Conservation (phyloP, 2,888 invertebrate species). For the Omphaloscelis lunosa region DNA sequence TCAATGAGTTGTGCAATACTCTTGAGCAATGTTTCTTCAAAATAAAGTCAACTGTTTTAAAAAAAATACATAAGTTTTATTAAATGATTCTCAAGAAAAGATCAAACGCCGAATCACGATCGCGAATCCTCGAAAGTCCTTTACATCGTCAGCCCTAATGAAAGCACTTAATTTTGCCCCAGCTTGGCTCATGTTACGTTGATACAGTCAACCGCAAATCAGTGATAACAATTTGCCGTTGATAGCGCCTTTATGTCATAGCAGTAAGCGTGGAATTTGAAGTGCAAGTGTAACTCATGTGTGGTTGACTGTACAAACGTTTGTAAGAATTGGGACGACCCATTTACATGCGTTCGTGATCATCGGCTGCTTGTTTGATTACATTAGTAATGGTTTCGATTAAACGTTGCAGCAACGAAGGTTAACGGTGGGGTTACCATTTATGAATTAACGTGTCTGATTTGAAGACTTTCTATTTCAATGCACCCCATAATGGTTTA, state of each 20-base stretch:
- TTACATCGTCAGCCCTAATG: constrained; percentile 52
- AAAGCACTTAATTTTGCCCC: constrained; percentile 65
- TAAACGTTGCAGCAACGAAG: constrained; percentile 22
- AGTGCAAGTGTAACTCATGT: background rate
- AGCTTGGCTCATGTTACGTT: constrained; percentile 59
- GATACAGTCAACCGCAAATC: background rate
- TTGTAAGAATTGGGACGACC: constrained; percentile 70
- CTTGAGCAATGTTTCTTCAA: background rate
- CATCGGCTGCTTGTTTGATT: constrained; percentile 63
- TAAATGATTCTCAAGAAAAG: background rate
- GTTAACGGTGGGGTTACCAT: constrained; percentile 15
- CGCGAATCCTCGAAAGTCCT: constrained; percentile 17
- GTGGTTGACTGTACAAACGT: constrained; percentile 22
- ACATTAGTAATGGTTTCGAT: constrained; percentile 53
- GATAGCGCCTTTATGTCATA: background rate
- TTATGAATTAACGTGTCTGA: constrained; percentile 10
- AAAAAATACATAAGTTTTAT: background rate
- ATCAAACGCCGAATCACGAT: background rate
- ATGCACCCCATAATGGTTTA: no score
- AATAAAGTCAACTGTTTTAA: background rate
- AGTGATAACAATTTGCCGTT: background rate
- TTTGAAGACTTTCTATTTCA: constrained; percentile 18
- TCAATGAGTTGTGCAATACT: background rate
- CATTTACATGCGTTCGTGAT: constrained; percentile 61
- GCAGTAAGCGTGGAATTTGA: background rate